Percentiles rank a stretch among this genome's conserved stretches.
Evolutionary conservation across 1,140 invertebrate genomes (phyloP).

Genomic region (Saccostrea echinata): DNA sequence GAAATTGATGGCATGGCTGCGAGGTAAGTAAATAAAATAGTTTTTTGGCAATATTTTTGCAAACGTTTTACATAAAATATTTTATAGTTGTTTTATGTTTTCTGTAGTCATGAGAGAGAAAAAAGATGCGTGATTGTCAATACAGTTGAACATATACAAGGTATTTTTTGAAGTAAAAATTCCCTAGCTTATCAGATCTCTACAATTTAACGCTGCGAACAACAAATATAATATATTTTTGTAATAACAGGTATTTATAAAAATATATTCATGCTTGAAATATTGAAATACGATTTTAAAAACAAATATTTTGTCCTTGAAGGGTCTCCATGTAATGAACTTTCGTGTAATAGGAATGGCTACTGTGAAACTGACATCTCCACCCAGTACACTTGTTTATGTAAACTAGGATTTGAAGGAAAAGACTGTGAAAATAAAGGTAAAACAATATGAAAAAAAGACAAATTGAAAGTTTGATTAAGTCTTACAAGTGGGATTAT

Average conservation of each 20-base stretch:
- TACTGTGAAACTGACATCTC: neutral
- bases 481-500: too few species aligned
- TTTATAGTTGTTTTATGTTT: neutral
- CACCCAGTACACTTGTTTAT: neutral
- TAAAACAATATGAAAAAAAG: neutral
- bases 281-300: neutral
- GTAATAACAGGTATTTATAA: neutral
- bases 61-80: neutral
- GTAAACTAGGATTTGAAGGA: conserved; percentile 3
- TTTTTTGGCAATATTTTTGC: neutral
- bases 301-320: neutral
- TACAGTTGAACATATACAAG: neutral
- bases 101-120: neutral
- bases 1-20: neutral
- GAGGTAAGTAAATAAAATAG: neutral
- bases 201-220: too few species aligned
- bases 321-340: conserved; percentile 1
- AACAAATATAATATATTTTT: too few species aligned
- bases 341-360: neutral
- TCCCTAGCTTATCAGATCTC: too few species aligned
- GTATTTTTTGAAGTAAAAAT: neutral
- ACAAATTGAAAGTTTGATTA: neutral
- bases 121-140: neutral
- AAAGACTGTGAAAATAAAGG: neutral
- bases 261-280: neutral